Evolutionary conservation across 2,797 vertebrate genomes (phyloP).

Genomic region (Urosaurus nigricauda): DNA sequence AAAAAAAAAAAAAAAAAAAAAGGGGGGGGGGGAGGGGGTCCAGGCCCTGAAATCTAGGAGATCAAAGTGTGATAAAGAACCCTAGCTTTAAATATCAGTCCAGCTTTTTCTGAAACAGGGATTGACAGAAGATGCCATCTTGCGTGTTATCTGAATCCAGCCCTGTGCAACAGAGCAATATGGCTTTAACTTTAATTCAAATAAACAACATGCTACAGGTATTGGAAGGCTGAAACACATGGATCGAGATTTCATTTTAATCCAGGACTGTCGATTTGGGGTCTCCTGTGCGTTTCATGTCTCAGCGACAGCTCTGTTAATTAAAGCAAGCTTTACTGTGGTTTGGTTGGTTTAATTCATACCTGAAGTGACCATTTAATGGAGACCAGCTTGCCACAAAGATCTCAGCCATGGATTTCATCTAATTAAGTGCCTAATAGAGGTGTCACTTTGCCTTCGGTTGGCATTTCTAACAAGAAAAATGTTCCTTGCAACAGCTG

Average conservation of each 20-base stretch:
- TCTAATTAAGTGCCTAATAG: conserved; percentile 41
- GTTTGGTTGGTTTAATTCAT: background rate
- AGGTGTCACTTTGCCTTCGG: conserved; percentile 7
- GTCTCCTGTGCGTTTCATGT: background rate
- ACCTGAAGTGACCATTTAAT: conserved; percentile 40
- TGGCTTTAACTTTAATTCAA: background rate
- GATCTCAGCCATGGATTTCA: conserved; percentile 47
- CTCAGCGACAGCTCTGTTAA: background rate
- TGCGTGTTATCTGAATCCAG: background rate
- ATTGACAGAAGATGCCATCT: background rate
- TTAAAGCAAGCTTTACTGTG: background rate
- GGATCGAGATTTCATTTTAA: background rate
- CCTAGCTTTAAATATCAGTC: background rate
- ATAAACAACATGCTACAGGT: background rate
- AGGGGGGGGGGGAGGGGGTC: too few relatives aligned
- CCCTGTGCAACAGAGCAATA: background rate
- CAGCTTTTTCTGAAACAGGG: background rate
- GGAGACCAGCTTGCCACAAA: conserved; percentile 39
- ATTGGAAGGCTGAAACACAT: background rate
- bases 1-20: too few relatives aligned
- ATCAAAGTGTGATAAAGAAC: background rate
- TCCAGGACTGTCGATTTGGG: background rate
- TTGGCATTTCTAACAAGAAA: conserved; percentile 18
- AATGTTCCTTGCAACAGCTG: conserved; percentile 16
- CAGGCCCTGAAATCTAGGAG: too few relatives aligned